Evolutionary conservation across 2,888 invertebrate species (phyloP), one percentile per base, ranked within the genome.

Genomic region (Plemyria rubiginata): DNA sequence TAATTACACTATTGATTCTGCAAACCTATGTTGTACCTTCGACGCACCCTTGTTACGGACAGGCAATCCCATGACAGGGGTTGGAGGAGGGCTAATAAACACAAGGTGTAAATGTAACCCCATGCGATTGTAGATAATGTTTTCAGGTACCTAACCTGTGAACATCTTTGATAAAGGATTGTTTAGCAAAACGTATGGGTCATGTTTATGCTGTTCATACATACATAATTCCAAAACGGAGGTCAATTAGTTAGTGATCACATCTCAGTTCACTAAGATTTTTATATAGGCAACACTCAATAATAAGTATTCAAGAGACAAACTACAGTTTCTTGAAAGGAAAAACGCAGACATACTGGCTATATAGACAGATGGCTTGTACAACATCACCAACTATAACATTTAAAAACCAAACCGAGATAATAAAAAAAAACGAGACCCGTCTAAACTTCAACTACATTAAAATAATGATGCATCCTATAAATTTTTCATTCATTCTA

Each of bases 51-150:
- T 76, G 78, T 82, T 80, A 79, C 66, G 61, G 41, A 60, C 65
- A 69, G 68, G 68, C 71, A 67, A 66, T 64, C 60, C 74, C 73
- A 61, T 81, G 82, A 80, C 82, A 81, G 74, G 80, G 81, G 81
- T 80, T 72, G 61, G 72, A 67, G 53, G 64, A 67, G 66, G 59
- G 60, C 71, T 79, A 79, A 79, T 79, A 77, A 80, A 76, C 78
- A 78, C 70, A 67, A 73, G 71, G 70, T 75, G 68, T 77, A 59
- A 43, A 12, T 76, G 74, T 71, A 72, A 66, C 65, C 66, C 56
- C 54, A 62, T 64, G 66, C 22, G 61, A 55, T 48, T 63, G 51
- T 55, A 55, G 53, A 45, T 65, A 54, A 57, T 59, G 55, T 59
- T 48, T 29, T 22, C 50, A 54, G 48, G 61, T 54, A n/a, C n/a